A percentile compares a stretch with the other conserved stretches of the same genome.
Evolutionary conservation across 1,140 invertebrate species (phyloP).

Genomic region (Limonius californicus): DNA sequence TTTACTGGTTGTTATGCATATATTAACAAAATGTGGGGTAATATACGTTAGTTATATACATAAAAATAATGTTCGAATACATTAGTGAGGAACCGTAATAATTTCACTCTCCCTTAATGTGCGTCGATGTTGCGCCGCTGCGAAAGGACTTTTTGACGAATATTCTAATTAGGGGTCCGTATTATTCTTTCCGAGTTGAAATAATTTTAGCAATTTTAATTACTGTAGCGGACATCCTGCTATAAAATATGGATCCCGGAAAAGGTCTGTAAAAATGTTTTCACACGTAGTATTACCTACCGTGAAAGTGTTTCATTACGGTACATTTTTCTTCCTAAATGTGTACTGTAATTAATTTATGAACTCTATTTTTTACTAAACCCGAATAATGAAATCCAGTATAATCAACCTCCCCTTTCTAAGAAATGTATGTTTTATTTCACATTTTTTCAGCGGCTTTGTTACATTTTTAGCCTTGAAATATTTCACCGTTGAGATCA

Average conservation of each 20-base stretch:
- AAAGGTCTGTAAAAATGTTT: constrained; percentile 14
- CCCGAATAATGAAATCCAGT: constrained; percentile 5
- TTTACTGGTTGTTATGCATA: constrained; percentile 11
- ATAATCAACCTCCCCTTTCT: constrained; percentile 1
- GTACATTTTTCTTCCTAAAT: constrained; percentile 14
- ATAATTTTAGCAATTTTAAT: constrained; percentile 17
- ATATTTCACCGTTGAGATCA: no score
- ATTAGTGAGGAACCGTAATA: not conserved
- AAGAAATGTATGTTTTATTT: no score
- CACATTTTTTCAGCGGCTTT: no score
- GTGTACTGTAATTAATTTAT: constrained; percentile 14
- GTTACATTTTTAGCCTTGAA: no score
- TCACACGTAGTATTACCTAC: constrained; percentile 14
- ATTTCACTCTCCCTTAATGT: not conserved
- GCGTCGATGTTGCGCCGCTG: not conserved
- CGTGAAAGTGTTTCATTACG: constrained; percentile 14
- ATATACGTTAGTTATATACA: not conserved
- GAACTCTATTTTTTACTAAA: constrained; percentile 14
- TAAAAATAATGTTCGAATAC: constrained; percentile 13
- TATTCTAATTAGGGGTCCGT: constrained; percentile 3
- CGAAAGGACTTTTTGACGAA: constrained; percentile 1
- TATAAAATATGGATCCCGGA: constrained; percentile 18
- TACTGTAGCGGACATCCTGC: constrained; percentile 16
- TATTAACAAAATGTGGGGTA: constrained; percentile 13
- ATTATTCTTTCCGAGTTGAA: constrained; percentile 8